phyloP scores from a whole-genome alignment of 2,797 vertebrate species.

The Pseudochaenichthys georgianus region DNA sequence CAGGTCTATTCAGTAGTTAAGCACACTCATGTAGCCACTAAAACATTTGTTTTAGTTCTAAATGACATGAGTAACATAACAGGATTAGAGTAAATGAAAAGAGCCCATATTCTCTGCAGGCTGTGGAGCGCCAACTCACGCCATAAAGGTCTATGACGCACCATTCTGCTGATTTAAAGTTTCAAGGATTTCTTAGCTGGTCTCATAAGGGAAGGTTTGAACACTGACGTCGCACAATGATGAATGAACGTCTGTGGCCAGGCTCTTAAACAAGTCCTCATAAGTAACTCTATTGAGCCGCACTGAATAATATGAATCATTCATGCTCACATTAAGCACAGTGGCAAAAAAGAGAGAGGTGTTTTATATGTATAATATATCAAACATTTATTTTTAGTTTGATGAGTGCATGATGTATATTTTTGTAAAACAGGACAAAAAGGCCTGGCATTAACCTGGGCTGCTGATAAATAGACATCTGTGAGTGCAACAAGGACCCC shows the following conservation, averaged over 20 bases:
- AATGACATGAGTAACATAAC: background rate
- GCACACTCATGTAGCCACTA: background rate
- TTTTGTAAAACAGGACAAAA: background rate
- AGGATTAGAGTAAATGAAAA: background rate
- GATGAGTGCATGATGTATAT: background rate
- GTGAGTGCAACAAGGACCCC: background rate
- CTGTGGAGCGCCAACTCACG: constrained; percentile 4
- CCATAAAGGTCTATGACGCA: constrained; percentile 7
- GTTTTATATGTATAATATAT: no score
- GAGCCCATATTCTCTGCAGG: background rate
- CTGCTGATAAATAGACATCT: background rate
- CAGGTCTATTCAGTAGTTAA: background rate
- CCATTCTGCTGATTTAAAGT: background rate
- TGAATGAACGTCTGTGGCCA: background rate
- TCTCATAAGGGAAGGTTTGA: constrained; percentile 13
- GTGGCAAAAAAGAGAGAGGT: no score
- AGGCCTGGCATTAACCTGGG: background rate
- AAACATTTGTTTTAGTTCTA: background rate
- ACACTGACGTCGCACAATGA: constrained; percentile 4
- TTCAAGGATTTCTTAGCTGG: constrained; percentile 28
- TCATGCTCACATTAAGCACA: background rate
- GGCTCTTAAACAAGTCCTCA: background rate
- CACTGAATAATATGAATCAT: background rate
- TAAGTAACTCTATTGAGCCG: background rate
- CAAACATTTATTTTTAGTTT: background rate